A percentile compares a stretch with the other conserved stretches of the same genome.
phyloP scores from a whole-genome alignment of 2,113 vertebrate genomes.

The Ia io region DNA sequence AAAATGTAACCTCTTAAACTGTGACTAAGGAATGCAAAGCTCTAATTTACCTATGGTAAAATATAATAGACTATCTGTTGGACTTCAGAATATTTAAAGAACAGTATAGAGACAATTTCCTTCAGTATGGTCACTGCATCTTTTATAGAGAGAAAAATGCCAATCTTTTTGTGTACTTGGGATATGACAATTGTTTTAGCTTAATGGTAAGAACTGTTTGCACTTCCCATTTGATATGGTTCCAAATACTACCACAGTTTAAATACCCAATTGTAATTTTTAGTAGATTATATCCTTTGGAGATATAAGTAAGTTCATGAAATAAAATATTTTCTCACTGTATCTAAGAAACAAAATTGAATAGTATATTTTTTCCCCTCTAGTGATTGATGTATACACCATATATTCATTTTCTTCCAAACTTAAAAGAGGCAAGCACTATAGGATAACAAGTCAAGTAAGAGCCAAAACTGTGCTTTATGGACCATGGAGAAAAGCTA shows the following conservation, averaged over 20 bases:
- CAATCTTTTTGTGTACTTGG: neutral
- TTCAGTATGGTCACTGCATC: neutral
- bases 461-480: neutral
- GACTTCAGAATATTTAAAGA: constrained; percentile 14
- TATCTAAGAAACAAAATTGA: neutral
- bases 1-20: neutral
- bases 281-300: neutral
- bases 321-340: neutral
- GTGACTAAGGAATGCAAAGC: neutral
- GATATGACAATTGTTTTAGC: neutral
- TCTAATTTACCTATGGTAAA: neutral
- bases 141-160: neutral
- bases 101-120: neutral
- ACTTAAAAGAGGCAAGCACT: neutral
- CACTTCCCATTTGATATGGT: neutral
- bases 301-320: neutral
- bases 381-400: neutral
- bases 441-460: neutral
- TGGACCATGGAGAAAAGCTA: neutral
- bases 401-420: neutral
- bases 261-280: neutral
- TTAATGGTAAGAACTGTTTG: neutral
- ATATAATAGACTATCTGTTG: neutral
- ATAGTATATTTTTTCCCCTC: neutral
- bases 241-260: neutral